Percentiles rank a stretch among this genome's conserved stretches.
phyloP scores from a whole-genome alignment of 2,888 invertebrate species.

The Eupithecia exiguata region DNA sequence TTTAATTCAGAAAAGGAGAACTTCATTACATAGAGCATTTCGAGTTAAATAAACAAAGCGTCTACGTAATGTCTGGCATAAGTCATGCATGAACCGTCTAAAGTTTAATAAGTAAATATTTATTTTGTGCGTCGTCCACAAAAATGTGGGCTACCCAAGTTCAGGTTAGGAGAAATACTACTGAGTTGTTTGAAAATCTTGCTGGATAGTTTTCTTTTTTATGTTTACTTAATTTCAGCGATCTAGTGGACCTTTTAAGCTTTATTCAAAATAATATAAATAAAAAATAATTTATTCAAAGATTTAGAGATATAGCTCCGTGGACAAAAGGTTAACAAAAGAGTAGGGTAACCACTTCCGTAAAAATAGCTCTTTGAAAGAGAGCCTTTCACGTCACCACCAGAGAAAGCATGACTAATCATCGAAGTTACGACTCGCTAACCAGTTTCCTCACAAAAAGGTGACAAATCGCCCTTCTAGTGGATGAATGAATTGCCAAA shows the following conservation, averaged over 20 bases:
- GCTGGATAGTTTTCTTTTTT: neutral
- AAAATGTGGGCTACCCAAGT: conserved; percentile 11
- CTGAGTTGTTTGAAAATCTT: neutral
- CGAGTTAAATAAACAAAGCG: conserved; percentile 4
- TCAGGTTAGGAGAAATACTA: conserved; percentile 5
- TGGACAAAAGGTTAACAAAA: too few relatives aligned
- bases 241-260: neutral
- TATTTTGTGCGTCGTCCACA: neutral
- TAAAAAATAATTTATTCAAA: too few relatives aligned
- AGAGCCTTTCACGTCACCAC: conserved; percentile 6
- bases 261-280: too few relatives aligned
- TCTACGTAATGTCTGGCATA: conserved; percentile 15
- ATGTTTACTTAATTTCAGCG: neutral
- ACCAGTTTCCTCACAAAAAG: conserved; percentile 23
- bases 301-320: too few relatives aligned
- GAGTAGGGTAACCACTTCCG: neutral
- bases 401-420: conserved; percentile 37
- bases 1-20: neutral
- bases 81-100: conserved; percentile 19
- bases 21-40: neutral
- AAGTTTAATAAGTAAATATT: conserved; percentile 26
- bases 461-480: conserved; percentile 23
- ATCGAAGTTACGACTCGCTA: conserved; percentile 20
- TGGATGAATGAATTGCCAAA: conserved; percentile 2
- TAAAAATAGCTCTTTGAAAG: neutral